Base-by-base conservation (phyloP, 2,888 invertebrate species). In the Pachycephus smyrnensis region DNA sequence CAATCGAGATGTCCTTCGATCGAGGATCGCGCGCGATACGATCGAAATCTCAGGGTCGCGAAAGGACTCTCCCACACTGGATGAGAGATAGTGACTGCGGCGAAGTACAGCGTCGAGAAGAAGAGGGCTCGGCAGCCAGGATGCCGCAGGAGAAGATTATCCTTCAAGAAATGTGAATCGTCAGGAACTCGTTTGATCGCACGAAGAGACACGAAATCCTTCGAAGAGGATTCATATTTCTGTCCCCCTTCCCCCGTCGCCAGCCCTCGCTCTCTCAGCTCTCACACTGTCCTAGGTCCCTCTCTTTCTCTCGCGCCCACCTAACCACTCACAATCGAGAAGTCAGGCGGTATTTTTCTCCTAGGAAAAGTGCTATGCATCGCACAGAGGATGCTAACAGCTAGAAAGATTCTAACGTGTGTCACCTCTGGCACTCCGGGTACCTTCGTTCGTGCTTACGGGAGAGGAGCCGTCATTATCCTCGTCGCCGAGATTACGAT, bases 1-100 rank as follows among this genome's bases (percentile, higher is more conserved):
- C 89, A 87, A 89, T 87, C 87, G 84, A 87, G 89, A 89, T 89
- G 89, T 90, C 90, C 90, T 90, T 90, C 89, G 89, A 89, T 89
- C 84, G 85, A 86, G 82, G 85, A 89, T 89, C 85, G 86, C 77
- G 81, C 82, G 84, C 83, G 88, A 89, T 87, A 88, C 85, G 84
- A 88, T 89, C 88, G 85, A 89, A 88, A 88, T 87, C 88, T 87
- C 88, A 87, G 86, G 88, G 88, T 86, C 86, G 84, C 82, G 80
- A 79, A 80, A 82, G 83, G 81, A 84, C 83, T 84, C 82, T 82
- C 84, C 82, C 83, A 81, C 81, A 78, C 73, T 55, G 78, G 78
- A 79, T 78, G 82, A 81, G 84, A 82, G 84, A 82, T 82, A 83
- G 55, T 55, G 55, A 55, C 55, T 37, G 37, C 11, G 12, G 12